Evolutionary conservation across 2,113 vertebrate genomes (phyloP), one percentile per base, ranked within the genome.

Genomic region (Piliocolobus tephrosceles): DNA sequence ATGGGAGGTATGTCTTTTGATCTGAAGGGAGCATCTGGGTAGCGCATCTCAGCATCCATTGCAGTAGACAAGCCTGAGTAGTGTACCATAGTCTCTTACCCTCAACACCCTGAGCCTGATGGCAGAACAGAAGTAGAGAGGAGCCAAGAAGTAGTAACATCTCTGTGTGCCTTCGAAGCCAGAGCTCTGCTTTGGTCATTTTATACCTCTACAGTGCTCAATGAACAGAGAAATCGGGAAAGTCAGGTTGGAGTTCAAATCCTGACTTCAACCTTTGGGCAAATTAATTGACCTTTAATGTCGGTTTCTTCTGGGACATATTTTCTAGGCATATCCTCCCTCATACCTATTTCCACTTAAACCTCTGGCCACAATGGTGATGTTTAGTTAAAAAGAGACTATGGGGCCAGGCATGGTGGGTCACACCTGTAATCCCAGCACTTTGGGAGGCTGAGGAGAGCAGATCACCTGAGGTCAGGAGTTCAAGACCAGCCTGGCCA

Each of bases 141-240:
- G 40, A 73, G 6, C 55, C 16, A 25, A 57, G 1, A 8, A 5
- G 11, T 12, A 38, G n/a, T 18, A 6, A 45, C 1, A 1, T 32
- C 30, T 64, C 57, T 45, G 40, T 8, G 1, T 4, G 0, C 27
- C 30, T 7, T 9, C 0, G 5, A n/a, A 23, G 52, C 52, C 52
- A 47, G n/a, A 17, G 35, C 32, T 52, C 27, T 72, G 27, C n/a
- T 43, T 82, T 70, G 17, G 0, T n/a, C n/a, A 14, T 50, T 55
- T 57, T 38, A 70, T 23, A 83, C 1, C 4, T 4, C 66, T 45
- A n/a, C n/a, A 14, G 2, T 40, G 14, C 45, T 75, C 70, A 66
- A 8, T 32, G 20, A 78, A 52, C 10, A 23, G 16, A 79, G 18
- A 8, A 50, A 35, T 61, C 17, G 8, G 22, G 32, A 30, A 45